Conservation (phyloP, 2,113 vertebrate species). For the Notothenia coriiceps region DNA sequence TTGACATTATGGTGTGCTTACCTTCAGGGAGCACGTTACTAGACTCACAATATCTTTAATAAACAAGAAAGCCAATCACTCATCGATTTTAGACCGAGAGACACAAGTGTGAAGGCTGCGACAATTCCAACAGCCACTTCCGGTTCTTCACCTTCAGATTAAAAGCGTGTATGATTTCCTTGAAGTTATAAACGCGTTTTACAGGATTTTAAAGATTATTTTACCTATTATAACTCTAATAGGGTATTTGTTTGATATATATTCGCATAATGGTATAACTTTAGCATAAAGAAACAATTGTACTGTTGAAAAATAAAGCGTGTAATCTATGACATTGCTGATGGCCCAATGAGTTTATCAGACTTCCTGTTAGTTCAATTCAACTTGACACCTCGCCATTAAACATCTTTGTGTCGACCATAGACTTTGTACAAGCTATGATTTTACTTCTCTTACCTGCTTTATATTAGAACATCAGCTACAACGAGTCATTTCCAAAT, state of each 20-base stretch:
- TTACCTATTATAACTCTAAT: background rate
- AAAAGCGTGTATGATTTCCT: background rate
- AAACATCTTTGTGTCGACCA: background rate
- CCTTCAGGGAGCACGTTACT: conserved; percentile 55
- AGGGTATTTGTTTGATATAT: fast-evolving
- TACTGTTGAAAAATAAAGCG: background rate
- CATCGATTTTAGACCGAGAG: conserved; percentile 72
- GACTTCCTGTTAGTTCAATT: conserved; percentile 51
- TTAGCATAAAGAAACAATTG: background rate
- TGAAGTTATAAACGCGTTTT: background rate
- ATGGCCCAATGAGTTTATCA: background rate
- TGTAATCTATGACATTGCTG: background rate
- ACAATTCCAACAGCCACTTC: conserved; percentile 4
- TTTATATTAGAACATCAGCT: background rate
- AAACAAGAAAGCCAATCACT: conserved; percentile 76
- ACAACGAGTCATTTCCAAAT: background rate
- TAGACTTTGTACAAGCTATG: too few relatives aligned
- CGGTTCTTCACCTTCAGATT: conserved; percentile 58
- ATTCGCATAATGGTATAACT: fast-evolving
- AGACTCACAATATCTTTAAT: conserved; percentile 48
- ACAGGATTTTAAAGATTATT: fast-evolving
- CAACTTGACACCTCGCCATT: conserved; percentile 27
- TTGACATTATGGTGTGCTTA: conserved; percentile 52
- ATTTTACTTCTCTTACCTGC: background rate
- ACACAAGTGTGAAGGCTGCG: conserved; percentile 40